Evolutionary conservation across 2,113 vertebrate genomes (phyloP), one percentile per base, ranked within the genome.

Genomic region (Melanostigma gelatinosum): DNA sequence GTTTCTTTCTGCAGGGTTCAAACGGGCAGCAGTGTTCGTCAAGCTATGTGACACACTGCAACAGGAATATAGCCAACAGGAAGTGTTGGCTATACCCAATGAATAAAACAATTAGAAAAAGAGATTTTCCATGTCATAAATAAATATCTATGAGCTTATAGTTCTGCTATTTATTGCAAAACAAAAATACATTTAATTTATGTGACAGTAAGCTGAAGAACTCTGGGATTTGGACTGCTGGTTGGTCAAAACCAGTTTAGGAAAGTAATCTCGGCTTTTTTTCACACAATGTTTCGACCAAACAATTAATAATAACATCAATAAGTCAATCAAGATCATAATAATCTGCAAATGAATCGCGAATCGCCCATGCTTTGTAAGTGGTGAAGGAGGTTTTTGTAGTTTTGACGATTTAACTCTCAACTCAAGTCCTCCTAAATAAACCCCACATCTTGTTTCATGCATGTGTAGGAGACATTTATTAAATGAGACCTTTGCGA

Each of bases 401-500:
- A 22, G 27, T 57, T 61, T 38, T 29, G 36, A 34, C 52, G 32
- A 38, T 66, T 32, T 40, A 60, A 67, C 44, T 80, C 8, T 46
- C 27, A 22, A 60, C 18, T 8, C 6, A 57, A 57, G 55, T 40
- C 4, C 10, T 46, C 46, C 5, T 6, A 40, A 58, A 42, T 54
- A 27, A 75, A 36, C 64, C 16, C 52, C 15, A 12, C 34, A 77
- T 67, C 52, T 57, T 58, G 58, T 65, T 46, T 46, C 3, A 68
- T 52, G 32, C 27, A 62, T 38, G 15, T 73, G 29, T 48, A 36
- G 6, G 22, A 20, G 15, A 69, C 12, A 16, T 8, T 18, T 34
- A 42, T 57, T 27, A 36, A 32, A 20, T 29, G 36, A 29, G 69
- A 63, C 24, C 44, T 63, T 50, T 27, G 40, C 61, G 55, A 69